phyloP scores from a whole-genome alignment of 2,797 vertebrate species.

The Coranthus polyacanthus region DNA sequence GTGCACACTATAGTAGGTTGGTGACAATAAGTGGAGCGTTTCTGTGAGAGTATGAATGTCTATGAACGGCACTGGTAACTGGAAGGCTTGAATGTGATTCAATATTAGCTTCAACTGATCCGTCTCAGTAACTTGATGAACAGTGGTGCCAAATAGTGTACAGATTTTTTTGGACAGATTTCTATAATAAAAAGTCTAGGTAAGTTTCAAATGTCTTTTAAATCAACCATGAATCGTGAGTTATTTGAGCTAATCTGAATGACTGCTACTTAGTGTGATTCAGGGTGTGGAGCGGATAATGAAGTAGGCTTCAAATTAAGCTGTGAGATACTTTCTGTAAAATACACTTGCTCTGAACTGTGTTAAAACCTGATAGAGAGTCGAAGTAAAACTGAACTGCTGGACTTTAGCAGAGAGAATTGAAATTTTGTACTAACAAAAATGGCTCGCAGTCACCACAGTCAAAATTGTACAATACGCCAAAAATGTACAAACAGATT shows the following conservation, averaged over 20 bases:
- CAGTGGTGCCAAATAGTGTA: constrained; percentile 62
- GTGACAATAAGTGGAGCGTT: constrained; percentile 23
- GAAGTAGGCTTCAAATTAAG: constrained; percentile 30
- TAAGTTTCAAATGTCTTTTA: constrained; percentile 33
- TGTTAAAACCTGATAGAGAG: constrained; percentile 17
- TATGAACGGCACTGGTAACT: constrained; percentile 32
- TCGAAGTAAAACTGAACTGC: constrained; percentile 4
- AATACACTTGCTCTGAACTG: constrained; percentile 3
- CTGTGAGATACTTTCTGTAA: constrained; percentile 8
- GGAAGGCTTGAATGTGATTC: constrained; percentile 48
- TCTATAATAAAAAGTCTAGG: constrained; percentile 38
- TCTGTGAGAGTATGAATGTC: constrained; percentile 42
- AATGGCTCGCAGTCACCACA: neutral
- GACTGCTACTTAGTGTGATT: constrained; percentile 31
- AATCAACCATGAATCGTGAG: constrained; percentile 24
- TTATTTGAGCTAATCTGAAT: constrained; percentile 38
- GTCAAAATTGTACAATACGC: no score
- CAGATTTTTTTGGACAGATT: constrained; percentile 36
- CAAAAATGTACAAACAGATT: no score
- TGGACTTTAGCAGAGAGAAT: constrained; percentile 12
- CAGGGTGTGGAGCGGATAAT: constrained; percentile 26
- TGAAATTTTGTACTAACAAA: no score
- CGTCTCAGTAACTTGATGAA: neutral
- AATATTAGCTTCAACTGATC: constrained; percentile 26
- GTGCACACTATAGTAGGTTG: constrained; percentile 31